Conservation (phyloP, 2,888 invertebrate genomes). For the Oligia fasciuncula region DNA sequence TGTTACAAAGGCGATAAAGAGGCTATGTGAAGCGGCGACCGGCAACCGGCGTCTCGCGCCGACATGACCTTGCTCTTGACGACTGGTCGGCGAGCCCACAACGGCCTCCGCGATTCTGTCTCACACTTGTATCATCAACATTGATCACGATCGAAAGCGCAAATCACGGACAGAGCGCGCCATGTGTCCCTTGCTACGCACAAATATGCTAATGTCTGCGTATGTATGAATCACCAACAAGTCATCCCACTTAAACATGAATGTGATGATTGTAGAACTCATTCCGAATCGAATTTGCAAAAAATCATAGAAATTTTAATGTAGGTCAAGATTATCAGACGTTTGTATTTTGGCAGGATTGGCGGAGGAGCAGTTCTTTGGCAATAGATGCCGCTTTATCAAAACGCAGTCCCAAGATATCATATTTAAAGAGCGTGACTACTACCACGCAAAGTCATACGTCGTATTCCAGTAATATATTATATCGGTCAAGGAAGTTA, state of each 20-base stretch:
- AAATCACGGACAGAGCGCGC: conserved; percentile 46
- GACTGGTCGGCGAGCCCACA: conserved; percentile 84
- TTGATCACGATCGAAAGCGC: conserved; percentile 56
- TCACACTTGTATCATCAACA: conserved; percentile 55
- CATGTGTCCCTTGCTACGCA: conserved; percentile 38
- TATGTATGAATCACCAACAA: conserved; percentile 22
- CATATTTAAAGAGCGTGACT: conserved; percentile 12
- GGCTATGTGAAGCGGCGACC: conserved; percentile 53
- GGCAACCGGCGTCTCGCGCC: conserved; percentile 63
- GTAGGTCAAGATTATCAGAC: conserved; percentile 23
- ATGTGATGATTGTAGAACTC: conserved; percentile 19
- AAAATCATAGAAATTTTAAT: conserved; percentile 4
- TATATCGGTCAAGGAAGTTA: conserved; percentile 10
- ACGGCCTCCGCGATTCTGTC: conserved; percentile 74
- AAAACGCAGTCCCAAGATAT: neutral
- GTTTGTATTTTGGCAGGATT: neutral
- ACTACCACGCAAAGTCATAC: neutral
- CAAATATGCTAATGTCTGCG: conserved; percentile 12
- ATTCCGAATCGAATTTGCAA: conserved; percentile 12
- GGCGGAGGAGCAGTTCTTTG: conserved; percentile 13
- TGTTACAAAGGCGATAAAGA: conserved; percentile 65
- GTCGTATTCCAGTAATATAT: conserved; percentile 23
- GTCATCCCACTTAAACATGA: conserved; percentile 28
- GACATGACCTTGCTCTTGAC: conserved; percentile 84
- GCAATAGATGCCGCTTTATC: conserved; percentile 5